Evolutionary conservation across 2,797 vertebrate species (phyloP).

Genomic region (Acropternis orthonyx): DNA sequence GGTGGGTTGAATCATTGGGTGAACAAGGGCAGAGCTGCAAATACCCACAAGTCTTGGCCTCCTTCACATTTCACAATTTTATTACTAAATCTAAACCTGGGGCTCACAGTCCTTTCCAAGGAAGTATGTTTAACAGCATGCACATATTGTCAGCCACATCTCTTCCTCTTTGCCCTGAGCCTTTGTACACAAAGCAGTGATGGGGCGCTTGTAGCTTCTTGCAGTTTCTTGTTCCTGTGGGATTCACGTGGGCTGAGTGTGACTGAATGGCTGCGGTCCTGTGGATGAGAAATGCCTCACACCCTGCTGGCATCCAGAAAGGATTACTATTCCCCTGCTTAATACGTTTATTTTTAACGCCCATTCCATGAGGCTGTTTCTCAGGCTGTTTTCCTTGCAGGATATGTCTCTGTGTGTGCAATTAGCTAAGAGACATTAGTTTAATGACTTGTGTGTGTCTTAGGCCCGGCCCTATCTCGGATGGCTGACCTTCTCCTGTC

Average conservation of each 20-base stretch:
- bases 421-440: constrained; percentile 53
- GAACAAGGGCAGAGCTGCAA: background rate
- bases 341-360: constrained; percentile 12
- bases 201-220: constrained; percentile 35
- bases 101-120: background rate
- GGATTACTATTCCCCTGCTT: constrained; percentile 20
- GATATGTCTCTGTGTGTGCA: constrained; percentile 9
- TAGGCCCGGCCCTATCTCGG: background rate
- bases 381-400: constrained; percentile 46
- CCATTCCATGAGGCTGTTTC: constrained; percentile 5
- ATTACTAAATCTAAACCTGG: background rate
- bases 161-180: constrained; percentile 18
- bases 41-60: constrained; percentile 7
- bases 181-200: background rate
- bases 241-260: constrained; percentile 35
- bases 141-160: background rate
- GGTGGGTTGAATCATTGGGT: background rate
- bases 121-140: background rate
- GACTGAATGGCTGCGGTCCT: constrained; percentile 1
- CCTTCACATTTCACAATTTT: background rate
- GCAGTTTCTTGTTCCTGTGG: constrained; percentile 45
- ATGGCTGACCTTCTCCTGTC: constrained; percentile 22
- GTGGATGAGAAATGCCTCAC: constrained; percentile 49
- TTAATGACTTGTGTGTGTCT: constrained; percentile 44
- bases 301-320: constrained; percentile 8